Evolutionary conservation across 30 jellyfish, hydroid and myxozoan species (phyloP).

Genomic region (Turritopsis dohrnii): DNA sequence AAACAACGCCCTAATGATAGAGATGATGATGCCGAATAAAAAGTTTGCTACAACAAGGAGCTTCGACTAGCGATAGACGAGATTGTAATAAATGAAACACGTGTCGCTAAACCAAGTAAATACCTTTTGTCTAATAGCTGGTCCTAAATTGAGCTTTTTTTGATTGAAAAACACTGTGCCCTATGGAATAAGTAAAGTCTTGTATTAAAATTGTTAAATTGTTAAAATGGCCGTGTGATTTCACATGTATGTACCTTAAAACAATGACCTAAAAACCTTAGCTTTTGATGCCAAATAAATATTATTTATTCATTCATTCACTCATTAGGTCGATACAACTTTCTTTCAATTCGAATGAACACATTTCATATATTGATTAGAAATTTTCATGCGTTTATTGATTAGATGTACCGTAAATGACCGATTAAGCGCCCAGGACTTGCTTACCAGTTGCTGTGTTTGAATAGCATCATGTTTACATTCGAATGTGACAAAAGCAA

Average conservation of each 20-base stretch:
- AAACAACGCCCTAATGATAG: constrained; percentile 77
- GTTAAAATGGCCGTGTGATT: not conserved
- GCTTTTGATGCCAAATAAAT: no score
- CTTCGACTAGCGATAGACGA: constrained; percentile 82
- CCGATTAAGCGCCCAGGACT: no score
- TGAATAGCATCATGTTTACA: constrained; percentile 94
- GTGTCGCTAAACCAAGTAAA: not conserved
- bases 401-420: no score
- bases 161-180: constrained; percentile 97
- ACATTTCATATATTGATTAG: no score
- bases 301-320: no score
- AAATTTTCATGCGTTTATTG: no score
- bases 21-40: constrained; percentile 33
- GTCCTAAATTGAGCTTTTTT: constrained; percentile 95
- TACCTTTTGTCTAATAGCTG: constrained; percentile 98
- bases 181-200: constrained; percentile 33
- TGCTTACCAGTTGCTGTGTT: constrained; percentile 86
- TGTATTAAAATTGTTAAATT: no score
- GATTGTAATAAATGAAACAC: constrained; percentile 44
- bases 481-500: constrained; percentile 93
- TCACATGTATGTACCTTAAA: not conserved
- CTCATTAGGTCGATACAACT: no score
- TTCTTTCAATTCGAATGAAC: no score
- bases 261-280: not conserved
- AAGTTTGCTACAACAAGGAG: constrained; percentile 89